Evolutionary conservation across 1,140 invertebrate species (phyloP).

Genomic region (Platyura marginata): DNA sequence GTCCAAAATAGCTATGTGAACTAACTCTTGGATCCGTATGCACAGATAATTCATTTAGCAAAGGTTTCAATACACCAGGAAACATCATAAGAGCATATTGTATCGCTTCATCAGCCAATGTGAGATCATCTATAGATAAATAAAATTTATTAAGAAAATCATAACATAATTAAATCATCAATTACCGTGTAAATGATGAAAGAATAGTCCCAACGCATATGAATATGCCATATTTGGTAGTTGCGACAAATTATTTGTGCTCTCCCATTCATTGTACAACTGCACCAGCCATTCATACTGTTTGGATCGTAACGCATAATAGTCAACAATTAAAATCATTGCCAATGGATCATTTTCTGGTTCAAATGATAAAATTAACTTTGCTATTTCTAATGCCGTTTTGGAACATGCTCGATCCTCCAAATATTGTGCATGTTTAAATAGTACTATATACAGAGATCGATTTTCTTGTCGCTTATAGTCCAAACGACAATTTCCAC

Average conservation of each 20-base stretch:
- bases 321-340: constrained; percentile 65
- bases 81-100: constrained; percentile 71
- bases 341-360: constrained; percentile 71
- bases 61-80: constrained; percentile 49
- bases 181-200: not conserved
- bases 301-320: constrained; percentile 62
- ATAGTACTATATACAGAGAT: constrained; percentile 62
- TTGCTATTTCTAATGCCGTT: constrained; percentile 63
- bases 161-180: not conserved
- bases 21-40: constrained; percentile 43
- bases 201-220: constrained; percentile 56
- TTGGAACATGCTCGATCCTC: constrained; percentile 63
- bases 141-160: constrained; percentile 9
- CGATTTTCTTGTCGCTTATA: constrained; percentile 75
- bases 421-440: constrained; percentile 68
- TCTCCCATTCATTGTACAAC: constrained; percentile 46
- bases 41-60: constrained; percentile 62
- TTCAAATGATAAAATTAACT: constrained; percentile 58
- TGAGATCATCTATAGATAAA: constrained; percentile 17
- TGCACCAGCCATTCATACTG: constrained; percentile 71
- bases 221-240: constrained; percentile 82
- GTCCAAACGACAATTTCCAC: constrained; percentile 56
- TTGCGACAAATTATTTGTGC: constrained; percentile 48
- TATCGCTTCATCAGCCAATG: constrained; percentile 40
- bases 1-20: constrained; percentile 29